phyloP scores from a whole-genome alignment of 2,888 invertebrate species.

The Nomada ferruginata region DNA sequence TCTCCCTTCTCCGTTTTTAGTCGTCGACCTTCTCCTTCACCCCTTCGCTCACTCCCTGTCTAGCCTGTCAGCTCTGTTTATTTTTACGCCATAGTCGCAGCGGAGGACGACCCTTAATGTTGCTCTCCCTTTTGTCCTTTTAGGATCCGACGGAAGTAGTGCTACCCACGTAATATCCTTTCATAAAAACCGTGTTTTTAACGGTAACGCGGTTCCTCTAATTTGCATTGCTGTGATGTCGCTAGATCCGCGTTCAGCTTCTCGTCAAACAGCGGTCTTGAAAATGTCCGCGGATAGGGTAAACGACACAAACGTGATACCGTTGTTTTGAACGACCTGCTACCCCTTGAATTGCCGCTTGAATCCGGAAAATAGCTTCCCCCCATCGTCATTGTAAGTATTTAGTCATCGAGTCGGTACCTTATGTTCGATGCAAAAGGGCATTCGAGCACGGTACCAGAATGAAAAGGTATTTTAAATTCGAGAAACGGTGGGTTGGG shows the following conservation, averaged over 20 bases:
- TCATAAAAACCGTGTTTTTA: conserved; percentile 41
- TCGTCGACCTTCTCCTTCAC: conserved; percentile 3
- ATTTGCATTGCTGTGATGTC: conserved; percentile 46
- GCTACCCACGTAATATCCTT: conserved; percentile 40
- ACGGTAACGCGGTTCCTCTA: conserved; percentile 27
- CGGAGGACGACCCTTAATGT: conserved; percentile 12
- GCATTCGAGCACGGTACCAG: too few relatives aligned
- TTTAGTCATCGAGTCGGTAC: too few relatives aligned
- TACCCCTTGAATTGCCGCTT: not conserved
- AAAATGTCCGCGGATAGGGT: not conserved
- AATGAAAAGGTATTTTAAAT: too few relatives aligned
- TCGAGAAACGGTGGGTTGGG: not conserved
- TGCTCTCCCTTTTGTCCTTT: conserved; percentile 31
- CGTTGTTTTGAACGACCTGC: not conserved
- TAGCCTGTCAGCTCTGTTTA: conserved; percentile 45
- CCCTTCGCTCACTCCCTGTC: not conserved
- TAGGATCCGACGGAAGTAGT: conserved; percentile 20
- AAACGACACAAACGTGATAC: not conserved
- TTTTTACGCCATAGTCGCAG: conserved; percentile 42
- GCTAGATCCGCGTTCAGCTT: conserved; percentile 40
- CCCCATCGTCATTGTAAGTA: too few relatives aligned
- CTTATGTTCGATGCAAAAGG: too few relatives aligned
- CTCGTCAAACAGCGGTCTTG: conserved; percentile 11
- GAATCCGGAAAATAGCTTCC: too few relatives aligned
- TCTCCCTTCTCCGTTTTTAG: conserved; percentile 43